Evolutionary conservation across 2,113 vertebrate genomes (phyloP), one percentile per base, ranked within the genome.

Genomic region (Hypanus sabinus): DNA sequence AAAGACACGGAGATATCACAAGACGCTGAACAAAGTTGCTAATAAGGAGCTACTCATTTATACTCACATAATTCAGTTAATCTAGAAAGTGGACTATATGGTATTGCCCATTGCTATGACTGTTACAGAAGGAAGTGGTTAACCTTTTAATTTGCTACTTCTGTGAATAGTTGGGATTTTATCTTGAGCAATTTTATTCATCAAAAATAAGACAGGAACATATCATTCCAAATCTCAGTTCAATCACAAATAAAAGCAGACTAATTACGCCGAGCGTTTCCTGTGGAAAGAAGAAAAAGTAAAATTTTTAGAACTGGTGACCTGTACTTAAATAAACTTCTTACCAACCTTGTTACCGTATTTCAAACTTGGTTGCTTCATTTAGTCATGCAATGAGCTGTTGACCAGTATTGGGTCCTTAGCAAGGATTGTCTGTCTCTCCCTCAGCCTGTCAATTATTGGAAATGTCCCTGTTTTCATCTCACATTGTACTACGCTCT

Each of bases 1-100:
- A 81, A 94, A 7, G 95, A 94, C 46, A 57, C 95, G 0, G 75
- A 95, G 71, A 95, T 95, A 57, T 55, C 95, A 6, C 95, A 94
- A 94, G 92, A 94, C 4, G 27, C 93, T 2, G 14, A 36, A 85
- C 90, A 14, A 68, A 77, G 94, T 68, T 93, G 33, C 94, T 93
- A 87, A 60, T 27, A 85, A 8, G 70, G 36, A 93, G 68, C 68
- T 12, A 73, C 10, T 46, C 73, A 46, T 1, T 93, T 20, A 36
- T 16, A 30, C 24, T 24, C 91, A 30, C 22, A 73, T 93, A 46
- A 46, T 73, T 16, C 68, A 93, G 68, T 27, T 73, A 73, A 68
- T 1, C 24, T 5, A 46, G 36, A 73, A 93, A 5, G n/a, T 46
- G 22, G 4, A 73, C 9, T 1, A 27, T 10, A 14, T 93, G 46